Evolutionary conservation across 2,113 vertebrate genomes (phyloP), one percentile per base, ranked within the genome.

Genomic region (Hyperoodon ampullatus): DNA sequence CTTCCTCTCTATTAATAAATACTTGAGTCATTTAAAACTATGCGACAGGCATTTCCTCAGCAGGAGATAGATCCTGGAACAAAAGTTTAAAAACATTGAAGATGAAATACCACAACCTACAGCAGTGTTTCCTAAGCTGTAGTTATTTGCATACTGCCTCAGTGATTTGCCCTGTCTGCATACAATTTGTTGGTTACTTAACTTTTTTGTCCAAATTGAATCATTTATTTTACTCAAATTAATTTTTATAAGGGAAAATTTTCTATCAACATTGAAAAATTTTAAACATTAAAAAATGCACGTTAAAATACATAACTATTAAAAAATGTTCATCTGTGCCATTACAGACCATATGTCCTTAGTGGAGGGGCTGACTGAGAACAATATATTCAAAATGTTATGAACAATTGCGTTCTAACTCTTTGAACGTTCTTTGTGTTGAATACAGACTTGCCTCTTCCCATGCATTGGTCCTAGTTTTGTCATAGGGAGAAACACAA

Each of bases 41-140:
- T 96, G 96, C 11, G 30, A 82, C 94, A 98, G 97, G 94, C 97
- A 97, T 97, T 97, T 97, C 97, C 97, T 96, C n/a, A 86, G 80
- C 60, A 75, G 96, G 95, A 95, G 96, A 92, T 81, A 93, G 94
- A 78, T 42, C 87, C 81, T 90, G 90, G 39, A 72, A 96, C 94
- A 93, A 71, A 97, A 97, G 90, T 82, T 94, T 47, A 66, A 90
- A 95, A 93, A 93, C 90, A 94, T 1, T 23, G 65, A 65, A 83
- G 97, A 83, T 90, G 91, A 89, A 86, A 84, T 30, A 70, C 74
- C 44, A 72, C 26, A 47, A 5, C 12, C 21, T 0, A 7, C 2
- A 8, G 47, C 68, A 44, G 61, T 10, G 9, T 55, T 89, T 81
- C 66, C 74, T 15, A 74, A 58, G 42, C 42, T 13, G 13, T 6